Conservation (phyloP, 2,113 vertebrate genomes). For the Lichenostomus cassidix region DNA sequence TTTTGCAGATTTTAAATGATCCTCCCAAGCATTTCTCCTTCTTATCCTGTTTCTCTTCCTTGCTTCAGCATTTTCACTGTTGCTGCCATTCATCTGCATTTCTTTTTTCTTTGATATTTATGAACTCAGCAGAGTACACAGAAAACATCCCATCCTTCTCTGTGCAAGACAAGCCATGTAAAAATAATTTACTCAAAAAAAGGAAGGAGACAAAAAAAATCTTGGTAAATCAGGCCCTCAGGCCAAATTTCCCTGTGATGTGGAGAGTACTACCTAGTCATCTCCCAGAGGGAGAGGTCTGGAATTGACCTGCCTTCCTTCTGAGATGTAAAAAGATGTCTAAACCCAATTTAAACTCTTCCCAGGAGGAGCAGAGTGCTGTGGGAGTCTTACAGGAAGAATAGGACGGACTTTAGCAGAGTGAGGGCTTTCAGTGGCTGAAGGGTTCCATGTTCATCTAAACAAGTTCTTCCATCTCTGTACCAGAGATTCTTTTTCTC, state of each 20-base stretch:
- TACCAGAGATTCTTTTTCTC: neutral
- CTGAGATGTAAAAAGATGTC: neutral
- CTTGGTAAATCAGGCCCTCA: neutral
- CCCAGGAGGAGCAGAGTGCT: neutral
- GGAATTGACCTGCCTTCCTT: neutral
- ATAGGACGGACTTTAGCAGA: neutral
- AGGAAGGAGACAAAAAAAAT: neutral
- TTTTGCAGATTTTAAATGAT: conserved; percentile 48
- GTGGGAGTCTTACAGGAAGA: neutral
- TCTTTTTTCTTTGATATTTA: conserved; percentile 58
- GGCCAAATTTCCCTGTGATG: neutral
- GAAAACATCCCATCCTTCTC: neutral
- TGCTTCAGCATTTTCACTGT: conserved; percentile 14
- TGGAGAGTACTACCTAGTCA: neutral
- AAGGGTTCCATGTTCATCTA: neutral
- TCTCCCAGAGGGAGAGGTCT: neutral
- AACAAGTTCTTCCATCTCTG: neutral
- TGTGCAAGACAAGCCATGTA: neutral
- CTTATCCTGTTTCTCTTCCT: conserved; percentile 13
- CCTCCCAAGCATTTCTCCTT: conserved; percentile 34
- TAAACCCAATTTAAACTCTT: neutral
- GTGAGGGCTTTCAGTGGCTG: neutral
- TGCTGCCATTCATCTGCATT: conserved; percentile 21
- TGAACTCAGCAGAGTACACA: conserved; percentile 9
- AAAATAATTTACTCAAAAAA: neutral